Percentiles rank a stretch among this genome's conserved stretches.
Evolutionary conservation across 1,140 invertebrate species (phyloP).

Genomic region (Drosophila ficusphila): DNA sequence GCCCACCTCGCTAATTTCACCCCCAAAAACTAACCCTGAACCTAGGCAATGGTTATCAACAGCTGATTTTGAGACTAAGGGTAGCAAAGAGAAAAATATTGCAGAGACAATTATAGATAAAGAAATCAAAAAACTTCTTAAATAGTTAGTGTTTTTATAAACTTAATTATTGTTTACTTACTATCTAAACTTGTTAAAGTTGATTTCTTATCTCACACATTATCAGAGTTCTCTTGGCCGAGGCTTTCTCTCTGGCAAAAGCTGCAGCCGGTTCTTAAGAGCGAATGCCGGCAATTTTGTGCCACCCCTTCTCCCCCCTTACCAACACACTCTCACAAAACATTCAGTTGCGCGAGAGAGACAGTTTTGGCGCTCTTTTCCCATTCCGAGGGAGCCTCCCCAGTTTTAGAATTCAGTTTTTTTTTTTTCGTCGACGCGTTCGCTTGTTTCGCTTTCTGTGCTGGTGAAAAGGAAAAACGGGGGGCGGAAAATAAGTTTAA

Average conservation of each 20-base stretch:
- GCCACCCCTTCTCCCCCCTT: neutral
- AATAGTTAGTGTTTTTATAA: too few species aligned
- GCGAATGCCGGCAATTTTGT: conserved; percentile 8
- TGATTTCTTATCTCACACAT: too few species aligned
- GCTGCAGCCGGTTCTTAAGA: conserved; percentile 8
- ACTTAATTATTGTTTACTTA: too few species aligned
- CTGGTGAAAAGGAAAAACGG: conserved; percentile 3
- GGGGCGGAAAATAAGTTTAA: conserved; percentile 50
- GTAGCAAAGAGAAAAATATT: neutral
- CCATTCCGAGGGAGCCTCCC: conserved; percentile 6
- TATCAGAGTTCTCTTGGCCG: too few species aligned
- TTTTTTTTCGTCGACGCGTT: conserved; percentile 29
- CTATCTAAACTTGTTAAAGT: too few species aligned
- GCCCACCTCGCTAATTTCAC: neutral
- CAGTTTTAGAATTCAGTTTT: conserved; percentile 44
- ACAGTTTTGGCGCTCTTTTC: neutral
- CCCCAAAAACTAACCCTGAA: neutral
- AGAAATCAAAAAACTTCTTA: neutral
- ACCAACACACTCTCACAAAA: neutral
- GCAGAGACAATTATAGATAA: neutral
- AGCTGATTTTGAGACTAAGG: conserved; percentile 4
- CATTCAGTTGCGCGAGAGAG: too few species aligned
- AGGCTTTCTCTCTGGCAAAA: neutral
- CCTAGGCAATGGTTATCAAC: conserved; percentile 5
- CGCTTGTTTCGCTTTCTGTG: conserved; percentile 9